Evolutionary conservation across 2,888 invertebrate species (phyloP), one percentile per base, ranked within the genome.

Genomic region (Toxonevra muliebris): DNA sequence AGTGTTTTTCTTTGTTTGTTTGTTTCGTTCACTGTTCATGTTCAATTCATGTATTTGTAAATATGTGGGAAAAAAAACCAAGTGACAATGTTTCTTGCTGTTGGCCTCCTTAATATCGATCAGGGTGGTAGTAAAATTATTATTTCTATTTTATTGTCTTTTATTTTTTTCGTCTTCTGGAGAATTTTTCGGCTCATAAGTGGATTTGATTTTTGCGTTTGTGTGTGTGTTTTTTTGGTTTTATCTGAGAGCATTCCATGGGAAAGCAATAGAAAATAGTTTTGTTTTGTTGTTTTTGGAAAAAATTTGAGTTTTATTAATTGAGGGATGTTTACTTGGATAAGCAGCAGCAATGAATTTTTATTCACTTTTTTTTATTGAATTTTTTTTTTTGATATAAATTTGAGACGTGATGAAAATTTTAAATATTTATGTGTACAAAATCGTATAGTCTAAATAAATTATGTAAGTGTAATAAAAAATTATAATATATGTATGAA

Each of bases 301-400:
- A 69, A 72, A 53, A 2, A 62, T 61, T 50, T 54, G 64, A 62
- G 57, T 67, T 61, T 68, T 64, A 54, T 62, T 65, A 69, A 55
- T 69, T 60, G 62, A 68, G 72, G 73, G 77, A 75, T 76, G 75
- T 76, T 68, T 71, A 73, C 69, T 70, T 76, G 69, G 73, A 70
- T 75, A 73, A 57, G 61, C 66, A 63, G 41, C n/a, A 41, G 53
- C 20, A 30, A 30, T 30, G 30, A 30, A 30, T 30, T 30, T 30
- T 4, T 30, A 7, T 30, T 30, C 7, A 30, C 7, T 30, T 2
- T 30, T 30, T 30, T 30, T 30, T 7, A 30, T 30, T 30, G 3
- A n/a, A n/a, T 30, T 30, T 7, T 30, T 30, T 30, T 30, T 30
- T 30, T 30, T 30, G 30, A 7, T 30, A 7, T 30, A 30, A 7